Base-by-base conservation (phyloP, 1,140 invertebrate genomes). In the Philotrypesis tridentata region DNA sequence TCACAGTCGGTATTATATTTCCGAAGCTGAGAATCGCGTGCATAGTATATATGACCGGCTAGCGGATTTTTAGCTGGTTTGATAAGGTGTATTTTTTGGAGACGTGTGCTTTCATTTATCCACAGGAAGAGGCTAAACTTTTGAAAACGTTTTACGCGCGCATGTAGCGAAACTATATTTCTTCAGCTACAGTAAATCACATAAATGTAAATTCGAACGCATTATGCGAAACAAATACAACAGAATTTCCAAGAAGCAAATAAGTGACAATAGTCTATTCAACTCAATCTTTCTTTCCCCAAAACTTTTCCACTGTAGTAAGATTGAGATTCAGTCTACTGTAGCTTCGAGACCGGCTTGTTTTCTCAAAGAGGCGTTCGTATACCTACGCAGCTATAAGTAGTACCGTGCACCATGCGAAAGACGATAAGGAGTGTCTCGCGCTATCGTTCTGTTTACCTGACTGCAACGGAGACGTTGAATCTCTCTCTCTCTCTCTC, bases 391-490 rank as follows among this genome's bases (percentile, higher is more conserved):
- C 70, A 43, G 9, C 29, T 43, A 43, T 72, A 43, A 37, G 7
- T 70, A 21, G 40, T 43, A 43, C 40, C 4, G 37, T 43, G 37
- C 12, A 43, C 71, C 23, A 6, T 25, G 33, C 29, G 9, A 40
- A 25, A n/a, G 40, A 40, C 14, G 76, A 79, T 79, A 79, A 79
- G 67, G 48, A 79, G 37, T 71, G 31, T 60, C 33, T 48, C 43
- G 65, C n/a, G 67, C 77, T 79, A 71, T 79, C 67, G 48, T n/a
- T 33, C 14, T 71, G 43, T 71, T 33, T 71, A 79, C 77, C 31
- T 61, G n/a, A 25, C 17, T 25, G 37, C 14, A 37, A 37, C 14
- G 11, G n/a, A n/a, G n/a, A 37, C 25, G n/a, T 27, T 60, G 67
- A 61, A 79, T 79, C 33, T 71, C 43, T n/a, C 29, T 29, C n/a